Evolutionary conservation across 2,888 invertebrate genomes (phyloP), one percentile per base, ranked within the genome.

Genomic region (Bruchidius siliquastri): DNA sequence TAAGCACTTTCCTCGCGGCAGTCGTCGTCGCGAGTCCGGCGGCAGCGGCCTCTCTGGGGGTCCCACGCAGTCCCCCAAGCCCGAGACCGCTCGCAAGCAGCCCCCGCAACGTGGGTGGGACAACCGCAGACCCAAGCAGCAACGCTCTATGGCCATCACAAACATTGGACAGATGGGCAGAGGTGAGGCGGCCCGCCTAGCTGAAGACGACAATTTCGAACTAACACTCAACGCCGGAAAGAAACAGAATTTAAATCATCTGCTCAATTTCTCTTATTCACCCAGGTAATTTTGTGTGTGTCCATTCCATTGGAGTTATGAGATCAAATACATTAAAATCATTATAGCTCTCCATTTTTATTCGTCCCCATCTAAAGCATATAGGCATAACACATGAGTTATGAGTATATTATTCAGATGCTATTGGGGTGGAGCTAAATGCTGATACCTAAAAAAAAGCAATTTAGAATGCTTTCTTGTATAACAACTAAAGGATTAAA

Each of bases 201-300:
- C 81, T 72, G 89, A 89, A 79, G 87, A 88, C 72, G 88, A 90
- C 77, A 88, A 89, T 83, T 90, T 91, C 85, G 96, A 96, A 90
- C 88, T 92, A 87, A 95, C 94, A 89, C 95, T 95, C 82, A 92
- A 93, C 89, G 88, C 90, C 88, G 94, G 94, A 87, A 96, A 95
- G 87, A 96, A 96, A 89, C 94, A 94, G 89, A 97, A 94, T 88
- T 90, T 96, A 88, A 96, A 95, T 88, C 96, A 97, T 90, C 91
- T 97, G 91, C 91, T 97, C 83, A 97, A 97, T 88, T 97, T 97
- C 88, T 93, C 93, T 86, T 96, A 94, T 86, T 91, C 92, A 13
- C 68, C 71, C 6, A 32, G 68, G 77, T 21, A 68, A 22, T 26
- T 26, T 26, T 26, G 26, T 26, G 26, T 4, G 8, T 8, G 3